Evolutionary conservation across 2,113 vertebrate genomes (phyloP).

Genomic region (Xenopus laevis): DNA sequence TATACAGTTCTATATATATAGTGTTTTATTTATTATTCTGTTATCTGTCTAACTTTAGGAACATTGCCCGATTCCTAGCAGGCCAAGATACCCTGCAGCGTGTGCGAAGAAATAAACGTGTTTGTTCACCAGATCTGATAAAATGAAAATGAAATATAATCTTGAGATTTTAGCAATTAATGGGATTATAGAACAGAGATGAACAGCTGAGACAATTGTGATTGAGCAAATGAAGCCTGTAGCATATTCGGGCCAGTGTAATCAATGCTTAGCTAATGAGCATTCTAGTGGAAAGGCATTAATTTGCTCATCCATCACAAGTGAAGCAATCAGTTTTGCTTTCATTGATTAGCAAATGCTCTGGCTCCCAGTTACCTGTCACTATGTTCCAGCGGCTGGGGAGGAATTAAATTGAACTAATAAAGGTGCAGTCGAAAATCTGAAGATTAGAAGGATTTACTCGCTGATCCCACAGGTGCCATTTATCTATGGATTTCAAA

Average conservation of each 20-base stretch:
- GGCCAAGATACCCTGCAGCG: no score
- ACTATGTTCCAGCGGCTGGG: constrained; percentile 26
- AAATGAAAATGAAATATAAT: neutral
- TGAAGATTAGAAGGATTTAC: constrained; percentile 22
- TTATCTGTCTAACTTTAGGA: no score
- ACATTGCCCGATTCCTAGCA: no score
- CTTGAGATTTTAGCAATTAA: constrained; percentile 26
- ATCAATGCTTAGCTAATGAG: constrained; percentile 41
- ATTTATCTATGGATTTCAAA: constrained; percentile 9
- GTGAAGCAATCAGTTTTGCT: constrained; percentile 36
- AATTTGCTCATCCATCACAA: constrained; percentile 44
- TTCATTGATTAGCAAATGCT: constrained; percentile 41
- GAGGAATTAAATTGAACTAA: constrained; percentile 34
- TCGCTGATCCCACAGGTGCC: constrained; percentile 19
- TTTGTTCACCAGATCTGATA: no score
- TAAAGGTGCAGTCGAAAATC: constrained; percentile 32
- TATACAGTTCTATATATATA: no score
- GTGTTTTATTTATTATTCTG: no score
- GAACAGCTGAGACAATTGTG: constrained; percentile 36
- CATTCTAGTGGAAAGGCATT: constrained; percentile 41
- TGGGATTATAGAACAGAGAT: constrained; percentile 37
- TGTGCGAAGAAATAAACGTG: no score
- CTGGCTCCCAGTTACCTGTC: constrained; percentile 38
- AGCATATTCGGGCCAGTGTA: constrained; percentile 34
- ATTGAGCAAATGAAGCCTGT: constrained; percentile 42